Base-by-base conservation (phyloP, 2,797 vertebrate species). In the Spinibarbus caldwelli region DNA sequence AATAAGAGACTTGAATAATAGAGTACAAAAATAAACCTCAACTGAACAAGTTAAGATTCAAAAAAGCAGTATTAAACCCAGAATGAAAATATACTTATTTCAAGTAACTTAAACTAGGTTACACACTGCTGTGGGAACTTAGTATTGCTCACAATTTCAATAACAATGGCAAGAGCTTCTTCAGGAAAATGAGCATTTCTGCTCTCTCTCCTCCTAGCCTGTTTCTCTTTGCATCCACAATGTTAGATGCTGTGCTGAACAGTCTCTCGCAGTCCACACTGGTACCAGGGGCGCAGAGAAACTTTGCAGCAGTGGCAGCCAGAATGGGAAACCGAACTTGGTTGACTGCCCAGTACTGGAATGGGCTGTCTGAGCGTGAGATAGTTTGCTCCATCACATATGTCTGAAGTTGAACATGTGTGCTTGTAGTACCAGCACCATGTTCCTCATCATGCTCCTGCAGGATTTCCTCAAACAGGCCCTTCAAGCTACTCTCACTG, bases 321-420 rank as follows among this genome's bases (percentile, higher is more conserved):
- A 73, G 43, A 47, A 26, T 29, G 70, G 70, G 70, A 73, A 73
- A 73, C 41, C 70, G 6, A 72, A 72, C n/a, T 73, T 5, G 43
- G n/a, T 73, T 73, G 71, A 47, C 71, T 49, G n/a, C 26, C 72
- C 70, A 73, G n/a, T 47, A 73, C n/a, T 73, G 43, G 14, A 73
- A 71, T 71, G 41, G n/a, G 71, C 59, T 64, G 29, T 64, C 26
- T 64, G 59, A 72, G 43, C 3, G 7, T 19, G 43, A 47, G 43
- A 49, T 47, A 2, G 11, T 31, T 73, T 26, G 43, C 71, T 73
- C 43, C 26, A 5, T 31, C 71, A 31, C 2, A 73, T 73, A 47
- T 19, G 71, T 73, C 71, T 73, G 71, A 29, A 47, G 21, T 47
- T 73, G 6, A 47, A 47, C 10, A 23, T 34, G 31, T 47, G 23